Conservation (phyloP, 2,888 invertebrate species). For the Eilema sororculum region DNA sequence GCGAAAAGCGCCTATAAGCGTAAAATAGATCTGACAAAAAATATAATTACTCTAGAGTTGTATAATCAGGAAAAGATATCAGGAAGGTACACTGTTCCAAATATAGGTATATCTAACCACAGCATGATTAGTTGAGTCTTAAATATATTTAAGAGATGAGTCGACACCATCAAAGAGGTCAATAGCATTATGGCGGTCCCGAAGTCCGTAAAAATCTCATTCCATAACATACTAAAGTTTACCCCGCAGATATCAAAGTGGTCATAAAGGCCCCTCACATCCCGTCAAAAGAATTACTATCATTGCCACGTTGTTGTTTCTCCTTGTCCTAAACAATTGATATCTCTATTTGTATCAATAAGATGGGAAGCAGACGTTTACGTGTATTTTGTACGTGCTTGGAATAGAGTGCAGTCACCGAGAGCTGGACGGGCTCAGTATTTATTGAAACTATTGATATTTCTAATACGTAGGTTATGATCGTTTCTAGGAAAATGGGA, state of each 20-base stretch:
- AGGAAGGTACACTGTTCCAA: slow-evolving; percentile 29
- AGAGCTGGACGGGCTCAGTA: slow-evolving; percentile 58
- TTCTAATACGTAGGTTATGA: slow-evolving; percentile 51
- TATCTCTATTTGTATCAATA: slow-evolving; percentile 87
- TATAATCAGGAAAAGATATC: slow-evolving; percentile 23
- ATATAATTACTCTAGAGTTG: slow-evolving; percentile 16
- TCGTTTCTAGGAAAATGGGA: slow-evolving; percentile 34
- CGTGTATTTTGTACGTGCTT: slow-evolving; percentile 81
- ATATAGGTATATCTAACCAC: slow-evolving; percentile 34
- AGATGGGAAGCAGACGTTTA: slow-evolving; percentile 82
- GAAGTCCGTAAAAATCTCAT: slow-evolving; percentile 69
- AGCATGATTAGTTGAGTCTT: slow-evolving; percentile 41
- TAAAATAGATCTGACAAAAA: background rate
- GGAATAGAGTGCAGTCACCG: slow-evolving; percentile 71
- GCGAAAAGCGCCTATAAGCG: background rate
- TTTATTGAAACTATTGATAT: slow-evolving; percentile 73
- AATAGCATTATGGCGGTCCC: slow-evolving; percentile 64
- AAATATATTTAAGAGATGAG: slow-evolving; percentile 51
- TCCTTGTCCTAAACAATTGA: slow-evolving; percentile 85
- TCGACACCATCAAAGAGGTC: slow-evolving; percentile 62
- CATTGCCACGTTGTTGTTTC: slow-evolving; percentile 77
- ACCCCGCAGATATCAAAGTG: slow-evolving; percentile 66
- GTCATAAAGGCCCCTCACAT: slow-evolving; percentile 68
- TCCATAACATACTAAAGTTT: slow-evolving; percentile 65
- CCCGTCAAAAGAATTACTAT: slow-evolving; percentile 72